Base-by-base conservation (phyloP, 64 coral and sea anemone genomes). In the Pocillopora damicornis region DNA sequence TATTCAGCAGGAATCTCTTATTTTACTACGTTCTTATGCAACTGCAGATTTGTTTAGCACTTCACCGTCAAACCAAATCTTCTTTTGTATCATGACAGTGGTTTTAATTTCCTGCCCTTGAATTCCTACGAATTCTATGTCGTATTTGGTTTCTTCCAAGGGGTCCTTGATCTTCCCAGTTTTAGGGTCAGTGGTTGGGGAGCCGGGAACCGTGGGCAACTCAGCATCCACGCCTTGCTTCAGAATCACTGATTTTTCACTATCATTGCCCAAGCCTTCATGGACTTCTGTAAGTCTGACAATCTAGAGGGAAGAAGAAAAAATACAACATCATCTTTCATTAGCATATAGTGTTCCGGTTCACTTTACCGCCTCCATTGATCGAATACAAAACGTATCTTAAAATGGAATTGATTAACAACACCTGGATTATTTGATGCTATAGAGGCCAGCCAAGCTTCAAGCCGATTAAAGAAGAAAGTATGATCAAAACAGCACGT, bases 41-140 rank as follows among this genome's bases (percentile, higher is more conserved):
- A 17, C 67, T 71, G 25, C 67, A 38, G 74, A 75, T 15, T 77
- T 60, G 83, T 91, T 91, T 17, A 91, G 58, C 1, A 78, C 20
- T 20, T 86, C 73, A 9, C 83, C 83, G 35, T 86, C 83, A 86
- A 86, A 86, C 83, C 83, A 86, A 75, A 86, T 86, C 66, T 86
- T 86, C 37, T 56, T 35, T 20, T 72, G n/a, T 22, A 86, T 20
- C 20, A 58, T 9, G 18, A 86, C 73, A 30, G 18, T 14, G 34
- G 37, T 58, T 57, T 16, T 86, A 58, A 86, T 7, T 75, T 86
- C 83, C 20, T 72, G 12, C 15, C 83, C 83, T n/a, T 60, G 13
- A 25, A 73, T 75, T 23, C 65, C 73, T 20, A 73, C 25, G 22
- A 86, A 72, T 26, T 75, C 34, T 75, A 86, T 8, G 2, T 86